A percentile compares a stretch with the other conserved stretches of the same genome.
phyloP scores from a whole-genome alignment of 30 jellyfish, hydroid and myxozoan genomes.

The Hydra vulgaris region DNA sequence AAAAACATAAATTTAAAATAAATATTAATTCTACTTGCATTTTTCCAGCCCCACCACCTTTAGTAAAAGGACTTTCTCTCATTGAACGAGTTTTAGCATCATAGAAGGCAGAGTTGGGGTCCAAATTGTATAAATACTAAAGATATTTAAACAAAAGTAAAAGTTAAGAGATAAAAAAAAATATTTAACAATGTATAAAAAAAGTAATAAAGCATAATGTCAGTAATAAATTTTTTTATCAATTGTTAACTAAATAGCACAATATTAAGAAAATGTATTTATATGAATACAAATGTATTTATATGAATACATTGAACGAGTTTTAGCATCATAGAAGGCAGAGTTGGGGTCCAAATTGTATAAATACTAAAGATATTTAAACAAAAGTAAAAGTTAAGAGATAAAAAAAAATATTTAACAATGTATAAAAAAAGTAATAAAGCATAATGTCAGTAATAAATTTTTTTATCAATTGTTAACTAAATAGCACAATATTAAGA shows the following conservation, averaged over 20 bases:
- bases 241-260: no score
- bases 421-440: no score
- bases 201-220: no score
- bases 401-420: not conserved
- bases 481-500: no score
- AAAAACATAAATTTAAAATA: no score
- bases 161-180: not conserved
- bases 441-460: no score
- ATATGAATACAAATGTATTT: no score
- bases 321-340: conserved; percentile 96
- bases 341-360: conserved; percentile 88
- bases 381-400: not conserved
- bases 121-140: conserved; percentile 86
- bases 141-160: not conserved
- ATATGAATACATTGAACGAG: conserved; percentile 99
- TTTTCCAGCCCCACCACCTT: conserved; percentile 66
- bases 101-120: conserved; percentile 89
- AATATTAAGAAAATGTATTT: no score
- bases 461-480: no score
- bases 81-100: conserved; percentile 98
- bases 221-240: no score
- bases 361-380: conserved; percentile 48
- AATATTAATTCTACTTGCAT: conserved; percentile 28
- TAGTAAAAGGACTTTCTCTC: conserved; percentile 77
- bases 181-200: no score